Percentiles rank a stretch among this genome's conserved stretches.
Conservation (phyloP, 92 coral and sea anemone genomes). For the Zoanthus sansibaricus region DNA sequence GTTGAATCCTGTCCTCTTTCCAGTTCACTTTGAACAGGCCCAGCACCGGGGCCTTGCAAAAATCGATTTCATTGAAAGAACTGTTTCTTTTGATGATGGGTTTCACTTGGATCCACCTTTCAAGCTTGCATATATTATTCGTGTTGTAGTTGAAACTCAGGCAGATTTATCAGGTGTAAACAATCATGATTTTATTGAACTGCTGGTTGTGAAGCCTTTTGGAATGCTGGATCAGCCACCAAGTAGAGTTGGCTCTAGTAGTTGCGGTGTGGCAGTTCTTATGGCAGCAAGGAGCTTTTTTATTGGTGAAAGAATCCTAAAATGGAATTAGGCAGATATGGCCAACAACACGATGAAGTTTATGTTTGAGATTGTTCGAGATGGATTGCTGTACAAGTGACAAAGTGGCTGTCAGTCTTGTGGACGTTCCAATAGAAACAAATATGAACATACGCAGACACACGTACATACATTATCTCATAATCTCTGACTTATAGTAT, state of each 20-base stretch:
- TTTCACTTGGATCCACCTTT: constrained; percentile 18
- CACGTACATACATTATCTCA: neutral
- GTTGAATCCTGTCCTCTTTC: constrained; percentile 30
- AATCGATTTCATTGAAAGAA: constrained; percentile 28
- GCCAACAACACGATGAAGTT: constrained; percentile 19
- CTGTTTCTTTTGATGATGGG: constrained; percentile 26
- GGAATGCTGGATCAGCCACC: constrained; percentile 61
- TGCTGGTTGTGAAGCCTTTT: constrained; percentile 11
- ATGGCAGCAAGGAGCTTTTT: constrained; percentile 57
- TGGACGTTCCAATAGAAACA: neutral
- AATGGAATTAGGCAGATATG: constrained; percentile 32
- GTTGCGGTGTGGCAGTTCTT: constrained; percentile 58
- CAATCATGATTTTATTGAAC: neutral
- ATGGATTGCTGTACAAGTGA: constrained; percentile 1
- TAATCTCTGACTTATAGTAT: neutral
- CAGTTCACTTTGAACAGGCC: constrained; percentile 32
- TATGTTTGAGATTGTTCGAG: constrained; percentile 34
- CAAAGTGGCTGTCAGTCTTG: neutral
- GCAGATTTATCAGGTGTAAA: neutral
- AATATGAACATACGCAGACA: neutral
- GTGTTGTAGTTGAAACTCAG: constrained; percentile 20
- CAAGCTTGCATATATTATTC: neutral
- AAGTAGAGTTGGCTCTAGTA: constrained; percentile 41
- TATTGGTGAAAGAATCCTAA: neutral
- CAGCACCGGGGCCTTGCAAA: constrained; percentile 45